A percentile compares a stretch with the other conserved stretches of the same genome.
Conservation (phyloP, 1,140 invertebrate genomes). For the Eumeta japonica region DNA sequence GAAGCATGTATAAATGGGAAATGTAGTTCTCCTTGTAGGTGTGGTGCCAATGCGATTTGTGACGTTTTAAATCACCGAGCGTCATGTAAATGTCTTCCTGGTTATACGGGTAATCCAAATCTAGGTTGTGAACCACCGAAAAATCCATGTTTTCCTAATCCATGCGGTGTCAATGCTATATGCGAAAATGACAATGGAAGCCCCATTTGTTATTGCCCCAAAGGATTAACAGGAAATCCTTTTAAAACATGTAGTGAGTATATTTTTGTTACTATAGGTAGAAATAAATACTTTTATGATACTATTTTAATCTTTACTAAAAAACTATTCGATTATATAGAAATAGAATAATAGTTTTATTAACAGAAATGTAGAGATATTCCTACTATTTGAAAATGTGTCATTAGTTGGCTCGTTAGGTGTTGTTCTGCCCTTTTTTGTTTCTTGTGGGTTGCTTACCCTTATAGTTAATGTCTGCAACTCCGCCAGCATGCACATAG, state of each 20-base stretch:
- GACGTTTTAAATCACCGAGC: conserved; percentile 73
- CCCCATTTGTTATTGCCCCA: conserved; percentile 86
- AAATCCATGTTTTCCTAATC: conserved; percentile 79
- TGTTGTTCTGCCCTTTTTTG: no score
- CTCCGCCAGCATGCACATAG: no score
- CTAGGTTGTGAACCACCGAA: conserved; percentile 61
- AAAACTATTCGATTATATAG: no score
- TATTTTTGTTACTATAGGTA: conserved; percentile 2
- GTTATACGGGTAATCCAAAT: conserved; percentile 71
- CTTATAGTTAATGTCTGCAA: no score
- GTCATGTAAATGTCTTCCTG: conserved; percentile 73
- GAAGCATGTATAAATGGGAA: conserved; percentile 74
- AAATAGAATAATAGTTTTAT: no score
- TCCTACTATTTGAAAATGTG: no score
- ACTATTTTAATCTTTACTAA: no score
- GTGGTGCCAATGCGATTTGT: conserved; percentile 74
- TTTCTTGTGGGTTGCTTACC: no score
- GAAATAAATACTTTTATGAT: conserved; percentile 6
- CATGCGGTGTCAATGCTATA: conserved; percentile 79
- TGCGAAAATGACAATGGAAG: conserved; percentile 84
- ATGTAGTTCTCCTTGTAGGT: conserved; percentile 74
- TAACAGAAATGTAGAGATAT: no score
- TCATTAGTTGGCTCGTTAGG: no score
- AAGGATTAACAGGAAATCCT: conserved; percentile 86
- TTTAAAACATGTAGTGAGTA: conserved; percentile 88